Evolutionary conservation across 2,113 vertebrate species (phyloP), one percentile per base, ranked within the genome.

Genomic region (Mirounga angustirostris): DNA sequence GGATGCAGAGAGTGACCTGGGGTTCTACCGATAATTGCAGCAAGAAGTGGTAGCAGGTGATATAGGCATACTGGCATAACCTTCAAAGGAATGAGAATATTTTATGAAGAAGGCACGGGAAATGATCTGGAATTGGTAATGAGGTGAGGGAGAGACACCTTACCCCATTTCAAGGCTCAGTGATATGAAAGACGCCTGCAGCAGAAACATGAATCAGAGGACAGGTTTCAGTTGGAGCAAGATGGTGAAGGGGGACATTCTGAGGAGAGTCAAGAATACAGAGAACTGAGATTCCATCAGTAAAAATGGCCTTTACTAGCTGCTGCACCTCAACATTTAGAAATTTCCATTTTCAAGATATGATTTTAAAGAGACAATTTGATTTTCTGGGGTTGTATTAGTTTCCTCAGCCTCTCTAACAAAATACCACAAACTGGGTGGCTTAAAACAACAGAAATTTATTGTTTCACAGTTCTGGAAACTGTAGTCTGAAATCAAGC

Each of bases 261-360:
- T 93, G 63, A 91, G 87, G 91, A 88, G 56, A 80, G 16, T 14
- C 52, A 85, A 30, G 40, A 88, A 59, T 22, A 43, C 4, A 91
- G 26, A 33, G 61, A 78, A 28, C 19, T 78, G 79, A 91, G 52
- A 50, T 19, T 54, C 65, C 33, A 59, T 67, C 33, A 71, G 79
- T 19, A 71, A 93, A 89, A 84, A 54, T 13, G 30, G 24, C 1
- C 73, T 67, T 74, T 28, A 28, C 22, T 40, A 69, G 92, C 50
- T 88, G 56, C 4, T 65, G 11, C 40, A 63, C 9, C 46, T 76
- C 30, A 71, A 65, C 76, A 61, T 2, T 54, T 28, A 82, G 65
- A 80, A 90, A 78, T 93, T 54, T 71, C 33, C 36, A 85, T 43
- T 84, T 93, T 95, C 30, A 87, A 92, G 71, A 61, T 86, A 87